Evolutionary conservation across 1,140 invertebrate species (phyloP).

Genomic region (Dendrolimus kikuchii): DNA sequence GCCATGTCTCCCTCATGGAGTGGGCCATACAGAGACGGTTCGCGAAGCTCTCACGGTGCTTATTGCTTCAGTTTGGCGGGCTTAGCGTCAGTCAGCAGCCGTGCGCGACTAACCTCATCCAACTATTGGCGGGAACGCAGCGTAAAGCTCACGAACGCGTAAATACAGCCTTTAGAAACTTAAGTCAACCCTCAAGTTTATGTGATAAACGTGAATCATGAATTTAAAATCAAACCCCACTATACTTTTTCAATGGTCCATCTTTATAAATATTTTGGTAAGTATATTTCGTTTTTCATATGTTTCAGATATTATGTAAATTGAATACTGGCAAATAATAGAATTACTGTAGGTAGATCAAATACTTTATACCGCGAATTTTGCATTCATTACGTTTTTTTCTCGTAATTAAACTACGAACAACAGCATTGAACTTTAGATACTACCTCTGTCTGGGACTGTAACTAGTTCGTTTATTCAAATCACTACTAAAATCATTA

Average conservation of each 20-base stretch:
- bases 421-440: too few species aligned
- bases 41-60: conserved; percentile 60
- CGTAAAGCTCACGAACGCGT: conserved; percentile 25
- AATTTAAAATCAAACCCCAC: conserved; percentile 25
- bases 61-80: conserved; percentile 63
- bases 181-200: conserved; percentile 25
- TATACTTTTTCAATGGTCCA: conserved; percentile 35
- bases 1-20: conserved; percentile 60
- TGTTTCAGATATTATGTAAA: background rate
- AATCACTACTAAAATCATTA: too few species aligned
- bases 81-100: conserved; percentile 46
- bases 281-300: conserved; percentile 22
- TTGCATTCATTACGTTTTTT: too few species aligned
- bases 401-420: too few species aligned
- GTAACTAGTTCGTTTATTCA: too few species aligned
- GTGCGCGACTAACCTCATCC: conserved; percentile 27
- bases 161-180: conserved; percentile 20
- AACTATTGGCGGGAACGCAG: conserved; percentile 45
- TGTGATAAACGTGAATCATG: conserved; percentile 51
- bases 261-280: conserved; percentile 49
- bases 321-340: too few species aligned
- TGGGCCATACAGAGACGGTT: conserved; percentile 63
- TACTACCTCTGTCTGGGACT: too few species aligned
- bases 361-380: too few species aligned
- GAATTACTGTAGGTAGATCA: too few species aligned